These are phyloP conservation scores for Terebella lapidaria DNA, from an alignment of 2,888 invertebrate species.

Conservation along the genomic window DNA sequence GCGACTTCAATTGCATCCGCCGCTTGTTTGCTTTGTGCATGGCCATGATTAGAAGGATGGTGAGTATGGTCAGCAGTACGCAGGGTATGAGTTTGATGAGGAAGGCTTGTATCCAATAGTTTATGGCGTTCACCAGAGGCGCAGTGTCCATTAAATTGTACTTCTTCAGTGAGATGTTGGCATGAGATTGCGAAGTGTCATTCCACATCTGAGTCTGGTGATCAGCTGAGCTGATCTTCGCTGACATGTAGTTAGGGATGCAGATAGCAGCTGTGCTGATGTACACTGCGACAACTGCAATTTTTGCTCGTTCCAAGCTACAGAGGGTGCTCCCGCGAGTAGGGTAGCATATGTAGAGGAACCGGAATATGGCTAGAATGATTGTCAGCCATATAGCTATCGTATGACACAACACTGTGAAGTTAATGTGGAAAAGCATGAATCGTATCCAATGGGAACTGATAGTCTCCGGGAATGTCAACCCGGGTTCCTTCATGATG, in stretches of 20 bases:
- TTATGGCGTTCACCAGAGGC: slow-evolving; percentile 57
- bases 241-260: slow-evolving; percentile 78
- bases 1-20: slow-evolving; percentile 24
- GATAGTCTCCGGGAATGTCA: slow-evolving; percentile 30
- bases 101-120: too few species aligned
- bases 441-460: too few species aligned
- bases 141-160: too few species aligned
- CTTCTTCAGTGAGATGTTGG: too few species aligned
- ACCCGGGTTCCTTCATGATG: too few species aligned
- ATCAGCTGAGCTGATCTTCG: too few species aligned
- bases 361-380: slow-evolving; percentile 92
- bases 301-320: slow-evolving; percentile 72
- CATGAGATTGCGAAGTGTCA: too few species aligned
- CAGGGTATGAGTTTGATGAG: too few species aligned
- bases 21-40: slow-evolving; percentile 47
- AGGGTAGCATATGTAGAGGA: slow-evolving; percentile 67
- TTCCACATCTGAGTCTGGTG: too few species aligned
- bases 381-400: too few species aligned
- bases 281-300: slow-evolving; percentile 75
- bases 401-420: slow-evolving; percentile 80
- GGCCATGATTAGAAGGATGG: slow-evolving; percentile 52
- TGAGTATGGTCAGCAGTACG: too few species aligned
- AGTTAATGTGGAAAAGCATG: slow-evolving; percentile 80
- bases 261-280: slow-evolving; percentile 78
- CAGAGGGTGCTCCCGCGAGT: slow-evolving; percentile 78